phyloP scores from a whole-genome alignment of 2,113 vertebrate genomes.

The Cichladusa arquata region DNA sequence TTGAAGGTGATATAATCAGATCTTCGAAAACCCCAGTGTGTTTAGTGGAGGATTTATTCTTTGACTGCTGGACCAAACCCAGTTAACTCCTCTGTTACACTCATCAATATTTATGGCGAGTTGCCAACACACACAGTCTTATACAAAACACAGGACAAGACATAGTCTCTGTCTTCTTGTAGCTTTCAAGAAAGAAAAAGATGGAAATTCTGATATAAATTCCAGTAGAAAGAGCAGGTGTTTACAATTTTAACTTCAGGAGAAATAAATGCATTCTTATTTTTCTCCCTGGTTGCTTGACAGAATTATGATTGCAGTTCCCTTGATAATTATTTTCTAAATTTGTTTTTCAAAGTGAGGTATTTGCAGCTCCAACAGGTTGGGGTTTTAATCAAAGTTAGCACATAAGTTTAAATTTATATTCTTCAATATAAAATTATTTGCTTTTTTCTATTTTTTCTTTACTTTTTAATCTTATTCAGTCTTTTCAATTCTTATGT shows the following conservation, averaged over 20 bases:
- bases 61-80: slow-evolving; percentile 30
- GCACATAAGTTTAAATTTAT: neutral
- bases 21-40: slow-evolving; percentile 10
- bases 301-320: neutral
- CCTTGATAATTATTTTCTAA: neutral
- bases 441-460: neutral
- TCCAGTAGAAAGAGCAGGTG: slow-evolving; percentile 18
- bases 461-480: neutral
- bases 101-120: slow-evolving; percentile 47
- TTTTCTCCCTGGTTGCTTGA: neutral
- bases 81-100: slow-evolving; percentile 54
- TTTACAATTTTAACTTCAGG: slow-evolving; percentile 39
- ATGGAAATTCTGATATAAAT: neutral
- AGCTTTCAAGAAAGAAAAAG: slow-evolving; percentile 10
- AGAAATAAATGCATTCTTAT: slow-evolving; percentile 32
- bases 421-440: neutral
- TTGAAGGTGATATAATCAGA: slow-evolving; percentile 35
- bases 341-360: slow-evolving; percentile 25
- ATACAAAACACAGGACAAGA: neutral
- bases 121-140: neutral
- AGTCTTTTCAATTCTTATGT: neutral
- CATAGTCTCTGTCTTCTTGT: neutral
- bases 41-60: slow-evolving; percentile 28
- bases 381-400: slow-evolving; percentile 17
- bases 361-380: neutral